Conservation (phyloP, 2,797 vertebrate species). For the Caiman crocodilus region DNA sequence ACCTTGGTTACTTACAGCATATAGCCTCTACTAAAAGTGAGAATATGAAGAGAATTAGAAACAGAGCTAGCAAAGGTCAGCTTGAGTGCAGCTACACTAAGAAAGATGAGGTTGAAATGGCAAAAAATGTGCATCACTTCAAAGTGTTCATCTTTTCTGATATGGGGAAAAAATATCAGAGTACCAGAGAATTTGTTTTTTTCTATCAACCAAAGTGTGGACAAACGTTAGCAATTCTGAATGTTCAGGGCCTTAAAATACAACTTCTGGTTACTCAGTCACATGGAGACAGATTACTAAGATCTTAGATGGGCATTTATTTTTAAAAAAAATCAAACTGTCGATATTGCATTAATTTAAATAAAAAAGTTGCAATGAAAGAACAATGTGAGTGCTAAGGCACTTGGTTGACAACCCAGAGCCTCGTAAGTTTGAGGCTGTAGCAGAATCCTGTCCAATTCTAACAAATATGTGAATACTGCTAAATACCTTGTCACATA, state of each 20-base stretch:
- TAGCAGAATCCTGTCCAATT: no score
- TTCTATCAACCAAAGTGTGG: background rate
- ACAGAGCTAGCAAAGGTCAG: conserved; percentile 82
- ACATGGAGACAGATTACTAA: background rate
- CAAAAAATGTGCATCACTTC: conserved; percentile 52
- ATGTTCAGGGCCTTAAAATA: background rate
- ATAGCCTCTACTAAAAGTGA: conserved; percentile 81
- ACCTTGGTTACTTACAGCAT: conserved; percentile 81
- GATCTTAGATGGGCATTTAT: background rate
- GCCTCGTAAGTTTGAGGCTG: no score
- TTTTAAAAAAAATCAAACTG: conserved; percentile 23
- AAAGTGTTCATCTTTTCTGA: conserved; percentile 28
- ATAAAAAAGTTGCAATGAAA: conserved; percentile 42
- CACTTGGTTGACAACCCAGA: no score
- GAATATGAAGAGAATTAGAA: conserved; percentile 82
- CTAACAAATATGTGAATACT: no score
- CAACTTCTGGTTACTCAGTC: background rate
- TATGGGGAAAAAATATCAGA: background rate
- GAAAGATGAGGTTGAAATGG: conserved; percentile 66
- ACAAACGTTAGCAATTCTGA: background rate
- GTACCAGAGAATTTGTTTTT: conserved; percentile 7
- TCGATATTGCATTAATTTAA: background rate
- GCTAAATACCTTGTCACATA: no score
- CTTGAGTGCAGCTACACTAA: conserved; percentile 77
- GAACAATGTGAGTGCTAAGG: background rate